phyloP scores from a whole-genome alignment of 2,113 vertebrate genomes.

The Percopsis transmontana region DNA sequence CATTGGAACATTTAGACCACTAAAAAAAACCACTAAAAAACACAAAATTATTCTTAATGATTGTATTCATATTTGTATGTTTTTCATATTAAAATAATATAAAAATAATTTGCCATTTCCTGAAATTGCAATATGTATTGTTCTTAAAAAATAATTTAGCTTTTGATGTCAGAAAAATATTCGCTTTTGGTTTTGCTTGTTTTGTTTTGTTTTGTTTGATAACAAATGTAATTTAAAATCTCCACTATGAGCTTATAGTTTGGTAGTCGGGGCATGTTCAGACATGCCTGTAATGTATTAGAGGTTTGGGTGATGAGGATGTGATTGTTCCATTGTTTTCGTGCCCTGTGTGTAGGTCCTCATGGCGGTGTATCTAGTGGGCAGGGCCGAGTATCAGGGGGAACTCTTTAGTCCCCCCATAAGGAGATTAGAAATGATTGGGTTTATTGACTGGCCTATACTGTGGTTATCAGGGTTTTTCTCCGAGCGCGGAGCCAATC shows the following conservation, averaged over 20 bases:
- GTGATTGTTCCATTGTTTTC: conserved; percentile 35
- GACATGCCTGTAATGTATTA: conserved; percentile 8
- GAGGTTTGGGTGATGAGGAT: conserved; percentile 24
- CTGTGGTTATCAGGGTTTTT: conserved; percentile 74
- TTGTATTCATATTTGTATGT: background rate
- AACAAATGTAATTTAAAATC: conserved; percentile 6
- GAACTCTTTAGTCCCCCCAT: conserved; percentile 62
- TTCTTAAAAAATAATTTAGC: background rate
- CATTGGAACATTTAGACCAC: background rate
- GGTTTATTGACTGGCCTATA: conserved; percentile 79
- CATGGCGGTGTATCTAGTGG: conserved; percentile 48
- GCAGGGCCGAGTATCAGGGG: conserved; percentile 55
- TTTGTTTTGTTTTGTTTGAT: background rate
- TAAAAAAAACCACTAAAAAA: no score
- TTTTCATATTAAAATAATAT: background rate
- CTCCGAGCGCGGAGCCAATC: conserved; percentile 55
- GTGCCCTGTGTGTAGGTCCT: conserved; percentile 4
- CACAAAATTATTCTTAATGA: background rate
- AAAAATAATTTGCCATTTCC: background rate
- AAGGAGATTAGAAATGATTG: conserved; percentile 81
- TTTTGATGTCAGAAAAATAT: no score
- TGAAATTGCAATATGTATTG: background rate
- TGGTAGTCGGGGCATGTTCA: conserved; percentile 12
- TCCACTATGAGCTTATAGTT: conserved; percentile 1
- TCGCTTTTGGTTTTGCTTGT: background rate